phyloP scores from a whole-genome alignment of 2,113 vertebrate genomes.

The Alexandromys fortis region DNA sequence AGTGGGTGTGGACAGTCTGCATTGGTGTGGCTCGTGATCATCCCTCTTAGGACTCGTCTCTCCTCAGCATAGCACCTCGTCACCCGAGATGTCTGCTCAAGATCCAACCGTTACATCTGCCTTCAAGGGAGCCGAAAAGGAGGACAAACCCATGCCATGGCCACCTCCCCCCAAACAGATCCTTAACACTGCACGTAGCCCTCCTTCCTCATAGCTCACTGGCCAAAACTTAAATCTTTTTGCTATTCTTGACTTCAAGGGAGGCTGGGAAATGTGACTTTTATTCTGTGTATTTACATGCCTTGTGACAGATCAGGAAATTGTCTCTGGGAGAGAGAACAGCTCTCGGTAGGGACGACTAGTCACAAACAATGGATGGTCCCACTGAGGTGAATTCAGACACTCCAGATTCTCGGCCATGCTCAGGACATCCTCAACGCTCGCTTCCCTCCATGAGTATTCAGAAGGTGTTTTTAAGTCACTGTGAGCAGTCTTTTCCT shows the following conservation, averaged over 20 bases:
- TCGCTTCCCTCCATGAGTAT: background rate
- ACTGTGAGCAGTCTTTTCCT: background rate
- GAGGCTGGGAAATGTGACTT: constrained; percentile 36
- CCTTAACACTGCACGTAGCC: background rate
- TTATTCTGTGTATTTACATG: background rate
- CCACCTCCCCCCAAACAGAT: background rate
- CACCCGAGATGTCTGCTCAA: background rate
- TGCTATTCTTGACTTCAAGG: background rate
- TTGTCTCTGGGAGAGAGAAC: background rate
- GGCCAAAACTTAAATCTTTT: background rate
- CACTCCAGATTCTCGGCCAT: background rate
- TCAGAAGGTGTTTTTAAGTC: background rate
- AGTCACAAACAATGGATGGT: background rate
- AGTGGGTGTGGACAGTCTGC: background rate
- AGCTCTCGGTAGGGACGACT: background rate
- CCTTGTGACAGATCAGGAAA: background rate
- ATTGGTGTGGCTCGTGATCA: background rate
- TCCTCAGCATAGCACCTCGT: background rate
- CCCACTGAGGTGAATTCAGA: background rate
- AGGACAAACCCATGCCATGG: background rate
- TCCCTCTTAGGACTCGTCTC: background rate
- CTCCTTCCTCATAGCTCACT: background rate
- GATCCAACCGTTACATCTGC: background rate
- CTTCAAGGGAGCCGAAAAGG: background rate
- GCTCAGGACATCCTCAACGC: background rate